Evolutionary conservation across 2,113 vertebrate species (phyloP), one percentile per base, ranked within the genome.

Genomic region (Upupa epops): DNA sequence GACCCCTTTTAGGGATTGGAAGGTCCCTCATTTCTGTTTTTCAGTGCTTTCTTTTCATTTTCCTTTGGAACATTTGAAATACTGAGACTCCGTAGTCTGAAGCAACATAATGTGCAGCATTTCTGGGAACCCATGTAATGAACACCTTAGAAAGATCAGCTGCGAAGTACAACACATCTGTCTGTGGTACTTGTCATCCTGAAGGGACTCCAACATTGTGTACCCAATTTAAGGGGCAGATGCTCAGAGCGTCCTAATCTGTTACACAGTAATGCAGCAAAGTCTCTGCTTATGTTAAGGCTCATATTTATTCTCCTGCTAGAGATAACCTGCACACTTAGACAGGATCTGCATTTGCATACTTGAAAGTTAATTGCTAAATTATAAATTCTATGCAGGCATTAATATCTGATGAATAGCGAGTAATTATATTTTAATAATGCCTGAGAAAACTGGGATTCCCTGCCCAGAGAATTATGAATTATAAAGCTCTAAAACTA

Each of bases 381-480:
- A 89, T 93, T 90, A 91, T 54, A 76, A 87, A 92, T 88, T 95
- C 73, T 89, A 1, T 82, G 69, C 81, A 83, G 83, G 54, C 68
- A 24, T 86, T 76, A 73, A 59, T 83, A 86, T 40, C 89, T 85
- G 68, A 94, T 92, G 78, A 94, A 75, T 65, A 76, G 70, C 71
- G 85, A 93, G 74, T 89, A 87, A 92, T 95, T 86, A 75, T 84
- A 32, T 84, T 92, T 63, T 87, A 88, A 87, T 90, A 92, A 83
- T 74, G 45, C 55, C 34, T 58, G 68, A 89, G 84, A 94, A 94
- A 90, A 90, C 34, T 70, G 71, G 63, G 63, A 87, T 79, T 90
- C 55, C 51, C 74, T 90, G n/a, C 63, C 74, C 58, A 66, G 55
- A 90, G 72, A 89, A 63, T 68, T 65, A 51, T 31, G 66, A 78